Evolutionary conservation across 1,140 invertebrate genomes (phyloP), one percentile per base, ranked within the genome.

Genomic region (Aphis craccivora): DNA sequence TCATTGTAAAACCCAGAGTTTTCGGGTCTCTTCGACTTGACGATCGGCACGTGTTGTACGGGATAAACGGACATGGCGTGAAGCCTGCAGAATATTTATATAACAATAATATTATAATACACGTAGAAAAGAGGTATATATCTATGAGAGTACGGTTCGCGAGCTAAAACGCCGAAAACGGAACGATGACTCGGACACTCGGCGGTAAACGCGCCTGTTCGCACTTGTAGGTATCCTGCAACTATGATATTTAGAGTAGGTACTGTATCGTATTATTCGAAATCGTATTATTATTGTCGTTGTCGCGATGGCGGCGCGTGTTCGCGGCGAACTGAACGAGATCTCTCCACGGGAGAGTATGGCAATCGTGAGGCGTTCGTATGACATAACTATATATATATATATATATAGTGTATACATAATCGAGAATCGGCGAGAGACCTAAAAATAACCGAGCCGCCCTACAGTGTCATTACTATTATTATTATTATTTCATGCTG

Each of bases 391-490:
- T 51, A 51, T 60, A 60, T 30, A 60, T n/a, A 18, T 18, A n/a
- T 30, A 60, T 14, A 60, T 55, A n/a, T n/a, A n/a, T n/a, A n/a
- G n/a, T n/a, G n/a, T n/a, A n/a, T n/a, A n/a, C 3, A 3, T 51
- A 18, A 67, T 1, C 60, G 30, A 67, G 60, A 20, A n/a, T 76
- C 60, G 60, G 18, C 60, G 14, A 76, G 60, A 1, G 60, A 76
- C n/a, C 60, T 76, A 76, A 76, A 76, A 76, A 76, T 76, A 76
- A 76, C 60, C 60, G 30, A 76, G 60, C 60, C 60, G 60, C 60
- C 60, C 60, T 76, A 76, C 60, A 35, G n/a, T 76, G 60, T 76
- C n/a, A 76, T 76, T 67, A 67, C 60, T 67, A 76, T 76, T 67
- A 67, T 67, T 60, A 60, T 60, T n/a, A 35, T 76, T n/a, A 76